phyloP scores from a whole-genome alignment of 2,113 vertebrate species.

The Pterocles orientalis region DNA sequence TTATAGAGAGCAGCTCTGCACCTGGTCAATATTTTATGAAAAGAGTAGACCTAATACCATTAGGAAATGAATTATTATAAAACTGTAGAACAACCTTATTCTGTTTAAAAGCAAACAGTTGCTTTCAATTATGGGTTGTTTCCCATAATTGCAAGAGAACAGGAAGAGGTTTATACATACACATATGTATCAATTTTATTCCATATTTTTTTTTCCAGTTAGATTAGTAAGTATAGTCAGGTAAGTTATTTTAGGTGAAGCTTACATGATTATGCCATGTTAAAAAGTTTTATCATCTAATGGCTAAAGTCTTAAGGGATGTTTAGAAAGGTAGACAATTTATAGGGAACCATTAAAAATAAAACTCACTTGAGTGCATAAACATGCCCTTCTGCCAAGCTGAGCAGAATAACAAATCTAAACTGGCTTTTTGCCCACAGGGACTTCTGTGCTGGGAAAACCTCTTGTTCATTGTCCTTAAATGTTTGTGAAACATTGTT shows the following conservation, averaged over 20 bases:
- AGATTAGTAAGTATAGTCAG: neutral
- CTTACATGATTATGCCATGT: neutral
- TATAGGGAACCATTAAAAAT: constrained; percentile 11
- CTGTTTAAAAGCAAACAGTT: neutral
- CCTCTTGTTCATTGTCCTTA: constrained; percentile 15
- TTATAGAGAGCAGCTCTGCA: neutral
- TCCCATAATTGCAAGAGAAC: neutral
- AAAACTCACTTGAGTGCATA: constrained; percentile 36
- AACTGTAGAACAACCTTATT: neutral
- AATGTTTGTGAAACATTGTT: neutral
- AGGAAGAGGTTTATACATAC: neutral
- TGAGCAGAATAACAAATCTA: constrained; percentile 39
- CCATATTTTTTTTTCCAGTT: neutral
- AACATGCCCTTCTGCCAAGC: constrained; percentile 47
- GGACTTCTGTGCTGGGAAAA: constrained; percentile 29
- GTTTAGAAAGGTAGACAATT: neutral
- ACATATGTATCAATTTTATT: neutral
- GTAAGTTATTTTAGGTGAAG: neutral
- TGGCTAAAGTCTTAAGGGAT: neutral
- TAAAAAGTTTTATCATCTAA: neutral
- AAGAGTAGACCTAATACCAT: neutral
- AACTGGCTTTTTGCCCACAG: constrained; percentile 9
- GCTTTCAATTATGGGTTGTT: neutral
- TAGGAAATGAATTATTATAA: neutral
- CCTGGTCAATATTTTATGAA: constrained; percentile 9